A percentile compares a stretch with the other conserved stretches of the same genome.
phyloP scores from a whole-genome alignment of 64 coral and sea anemone genomes.

The Hydrozoanthus tunicans region DNA sequence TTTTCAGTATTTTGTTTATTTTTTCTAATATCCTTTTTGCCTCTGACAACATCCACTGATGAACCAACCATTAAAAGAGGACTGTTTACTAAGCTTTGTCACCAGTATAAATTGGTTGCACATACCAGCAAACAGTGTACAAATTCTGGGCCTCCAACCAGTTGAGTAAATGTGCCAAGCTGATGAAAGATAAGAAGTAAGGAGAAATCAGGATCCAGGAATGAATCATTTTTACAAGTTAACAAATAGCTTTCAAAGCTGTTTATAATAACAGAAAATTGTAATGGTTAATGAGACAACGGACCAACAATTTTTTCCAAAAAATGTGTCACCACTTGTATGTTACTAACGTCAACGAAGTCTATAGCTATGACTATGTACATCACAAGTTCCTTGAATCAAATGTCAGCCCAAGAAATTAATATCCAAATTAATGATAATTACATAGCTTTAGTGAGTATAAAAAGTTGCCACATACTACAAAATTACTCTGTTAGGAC shows the following conservation, averaged over 20 bases:
- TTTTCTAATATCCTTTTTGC: no score
- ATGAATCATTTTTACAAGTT: background rate
- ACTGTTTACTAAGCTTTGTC: no score
- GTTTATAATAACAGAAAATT: background rate
- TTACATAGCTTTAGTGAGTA: background rate
- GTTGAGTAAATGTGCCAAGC: constrained; percentile 95
- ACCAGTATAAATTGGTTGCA: background rate
- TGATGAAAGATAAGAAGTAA: constrained; percentile 11
- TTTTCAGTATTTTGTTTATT: no score
- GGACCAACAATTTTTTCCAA: no score
- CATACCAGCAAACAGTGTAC: constrained; percentile 95
- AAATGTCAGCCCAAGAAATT: no score
- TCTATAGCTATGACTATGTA: no score
- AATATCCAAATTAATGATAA: background rate
- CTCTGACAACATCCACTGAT: no score
- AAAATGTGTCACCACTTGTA: no score
- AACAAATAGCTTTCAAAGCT: background rate
- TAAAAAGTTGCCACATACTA: background rate
- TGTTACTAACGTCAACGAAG: no score
- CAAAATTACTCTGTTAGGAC: background rate
- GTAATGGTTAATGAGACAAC: no score
- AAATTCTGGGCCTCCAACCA: constrained; percentile 95
- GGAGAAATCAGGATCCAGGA: background rate
- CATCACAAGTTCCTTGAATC: no score
- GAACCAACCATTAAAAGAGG: no score